Percentiles rank a stretch among this genome's conserved stretches.
phyloP scores from a whole-genome alignment of 2,888 invertebrate genomes.

The Machimus rusticus region DNA sequence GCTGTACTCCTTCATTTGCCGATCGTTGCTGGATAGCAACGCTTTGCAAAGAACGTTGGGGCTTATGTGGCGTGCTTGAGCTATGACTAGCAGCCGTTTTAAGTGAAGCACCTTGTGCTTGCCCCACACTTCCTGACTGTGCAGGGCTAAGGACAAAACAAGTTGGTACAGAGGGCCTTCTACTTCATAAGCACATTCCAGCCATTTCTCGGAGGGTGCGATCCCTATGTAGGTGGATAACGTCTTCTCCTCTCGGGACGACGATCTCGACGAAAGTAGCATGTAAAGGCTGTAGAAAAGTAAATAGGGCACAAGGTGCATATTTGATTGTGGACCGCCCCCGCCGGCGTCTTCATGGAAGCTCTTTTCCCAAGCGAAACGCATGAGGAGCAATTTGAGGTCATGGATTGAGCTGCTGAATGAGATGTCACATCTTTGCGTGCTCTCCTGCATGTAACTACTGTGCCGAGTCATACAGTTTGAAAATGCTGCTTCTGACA shows the following conservation, averaged over 20 bases:
- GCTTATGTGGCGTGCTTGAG: constrained; percentile 80
- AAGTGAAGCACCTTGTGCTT: constrained; percentile 75
- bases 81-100: constrained; percentile 77
- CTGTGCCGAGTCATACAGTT: constrained; percentile 92
- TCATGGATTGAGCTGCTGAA: constrained; percentile 78
- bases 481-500: constrained; percentile 91
- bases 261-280: constrained; percentile 84
- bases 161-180: constrained; percentile 93
- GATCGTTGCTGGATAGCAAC: constrained; percentile 63
- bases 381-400: constrained; percentile 83
- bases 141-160: constrained; percentile 80
- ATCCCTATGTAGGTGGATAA: constrained; percentile 77
- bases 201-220: constrained; percentile 69
- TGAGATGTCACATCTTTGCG: constrained; percentile 62
- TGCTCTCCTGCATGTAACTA: constrained; percentile 74
- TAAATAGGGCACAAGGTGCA: constrained; percentile 95
- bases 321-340: constrained; percentile 95
- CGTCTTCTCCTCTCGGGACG: constrained; percentile 79
- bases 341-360: constrained; percentile 98
- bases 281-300: constrained; percentile 94
- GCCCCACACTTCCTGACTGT: constrained; percentile 81
- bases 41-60: constrained; percentile 64
- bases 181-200: constrained; percentile 87
- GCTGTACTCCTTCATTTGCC: constrained; percentile 72
- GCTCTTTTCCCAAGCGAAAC: constrained; percentile 92